A percentile compares a stretch with the other conserved stretches of the same genome.
Conservation (phyloP, 1,140 invertebrate genomes). For the Caligus rogercresseyi region DNA sequence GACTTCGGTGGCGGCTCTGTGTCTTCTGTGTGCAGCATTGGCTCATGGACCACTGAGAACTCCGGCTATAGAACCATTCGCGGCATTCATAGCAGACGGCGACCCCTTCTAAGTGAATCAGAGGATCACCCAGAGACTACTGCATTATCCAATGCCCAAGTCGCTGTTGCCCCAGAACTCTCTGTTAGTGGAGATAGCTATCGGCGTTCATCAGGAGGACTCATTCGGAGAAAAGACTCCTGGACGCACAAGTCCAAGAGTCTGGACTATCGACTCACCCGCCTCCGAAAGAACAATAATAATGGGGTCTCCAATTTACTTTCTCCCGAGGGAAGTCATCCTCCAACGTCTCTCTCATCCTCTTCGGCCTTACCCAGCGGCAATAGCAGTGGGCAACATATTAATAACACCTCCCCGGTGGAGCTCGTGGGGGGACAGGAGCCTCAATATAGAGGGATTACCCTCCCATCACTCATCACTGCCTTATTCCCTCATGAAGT, state of each 20-base stretch:
- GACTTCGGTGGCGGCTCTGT: background rate
- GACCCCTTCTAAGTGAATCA: conserved; percentile 3
- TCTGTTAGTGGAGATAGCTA: background rate
- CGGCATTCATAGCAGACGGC: background rate
- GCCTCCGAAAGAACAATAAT: background rate
- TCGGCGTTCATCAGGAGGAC: background rate
- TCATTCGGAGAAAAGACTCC: background rate
- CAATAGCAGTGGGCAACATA: too few relatives aligned
- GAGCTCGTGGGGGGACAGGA: background rate
- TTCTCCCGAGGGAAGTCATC: background rate
- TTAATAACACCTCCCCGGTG: background rate
- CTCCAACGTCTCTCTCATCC: background rate
- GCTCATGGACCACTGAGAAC: conserved; percentile 4
- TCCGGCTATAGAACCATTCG: conserved; percentile 7
- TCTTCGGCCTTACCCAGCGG: too few relatives aligned
- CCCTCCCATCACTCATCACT: background rate
- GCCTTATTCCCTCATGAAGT: background rate
- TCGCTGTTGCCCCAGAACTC: background rate
- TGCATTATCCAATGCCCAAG: background rate
- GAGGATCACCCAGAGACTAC: background rate
- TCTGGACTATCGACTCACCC: conserved; percentile 1
- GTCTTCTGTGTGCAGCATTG: conserved; percentile 1
- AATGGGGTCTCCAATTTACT: background rate
- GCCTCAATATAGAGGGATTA: background rate
- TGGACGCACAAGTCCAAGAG: conserved; percentile 3